Conservation (phyloP, 2,113 vertebrate species). For the Neofelis nebulosa region DNA sequence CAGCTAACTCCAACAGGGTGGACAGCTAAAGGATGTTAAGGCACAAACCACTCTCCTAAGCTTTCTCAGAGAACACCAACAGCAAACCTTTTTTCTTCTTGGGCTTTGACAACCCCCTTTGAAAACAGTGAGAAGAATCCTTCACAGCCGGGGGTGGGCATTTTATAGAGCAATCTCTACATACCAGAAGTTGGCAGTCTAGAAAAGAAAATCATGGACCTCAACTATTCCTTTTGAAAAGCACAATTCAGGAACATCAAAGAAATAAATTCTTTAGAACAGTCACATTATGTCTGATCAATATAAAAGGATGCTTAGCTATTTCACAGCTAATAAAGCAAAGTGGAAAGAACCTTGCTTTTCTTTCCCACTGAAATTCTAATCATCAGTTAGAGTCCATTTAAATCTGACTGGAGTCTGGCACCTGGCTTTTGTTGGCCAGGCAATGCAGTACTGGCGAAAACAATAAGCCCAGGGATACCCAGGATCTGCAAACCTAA, state of each 20-base stretch:
- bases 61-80: background rate
- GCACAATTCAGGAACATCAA: constrained; percentile 77
- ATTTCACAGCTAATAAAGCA: constrained; percentile 76
- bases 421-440: constrained; percentile 41
- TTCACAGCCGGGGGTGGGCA: constrained; percentile 55
- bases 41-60: background rate
- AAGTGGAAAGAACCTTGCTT: constrained; percentile 47
- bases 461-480: background rate
- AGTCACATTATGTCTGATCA: constrained; percentile 80
- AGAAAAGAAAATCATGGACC: constrained; percentile 66
- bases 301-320: constrained; percentile 75
- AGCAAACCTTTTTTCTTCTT: constrained; percentile 12
- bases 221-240: constrained; percentile 77
- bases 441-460: constrained; percentile 47
- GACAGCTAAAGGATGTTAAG: constrained; percentile 38
- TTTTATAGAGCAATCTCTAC: constrained; percentile 51
- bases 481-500: background rate
- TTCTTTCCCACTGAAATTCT: constrained; percentile 65
- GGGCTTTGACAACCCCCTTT: constrained; percentile 29
- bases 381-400: constrained; percentile 57
- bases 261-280: constrained; percentile 70
- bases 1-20: background rate
- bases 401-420: constrained; percentile 50
- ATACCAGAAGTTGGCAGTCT: constrained; percentile 62
- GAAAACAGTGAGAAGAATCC: constrained; percentile 32